Conservation (phyloP, 2,888 invertebrate species). For the Odontocerum albicorne region DNA sequence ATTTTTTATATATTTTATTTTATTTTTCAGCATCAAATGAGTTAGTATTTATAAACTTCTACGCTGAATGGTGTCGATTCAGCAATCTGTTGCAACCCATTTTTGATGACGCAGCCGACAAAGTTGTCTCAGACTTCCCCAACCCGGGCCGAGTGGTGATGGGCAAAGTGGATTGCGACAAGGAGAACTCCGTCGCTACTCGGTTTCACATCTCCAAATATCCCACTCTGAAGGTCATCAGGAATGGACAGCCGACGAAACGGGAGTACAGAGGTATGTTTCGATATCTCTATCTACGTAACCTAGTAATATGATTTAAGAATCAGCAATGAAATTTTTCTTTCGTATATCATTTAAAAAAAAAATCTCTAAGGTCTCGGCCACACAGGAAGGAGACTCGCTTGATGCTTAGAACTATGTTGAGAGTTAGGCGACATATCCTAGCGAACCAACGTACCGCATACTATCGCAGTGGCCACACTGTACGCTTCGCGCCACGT, state of each 20-base stretch:
- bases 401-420: too few relatives aligned
- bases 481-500: too few relatives aligned
- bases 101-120: conserved; percentile 93
- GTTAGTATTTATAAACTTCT: conserved; percentile 97
- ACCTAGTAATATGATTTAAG: too few relatives aligned
- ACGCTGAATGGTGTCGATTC: conserved; percentile 99
- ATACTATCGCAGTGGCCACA: too few relatives aligned
- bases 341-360: too few relatives aligned
- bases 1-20: too few relatives aligned
- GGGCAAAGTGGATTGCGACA: conserved; percentile 97
- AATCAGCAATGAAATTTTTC: too few relatives aligned
- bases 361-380: too few relatives aligned
- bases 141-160: conserved; percentile 84
- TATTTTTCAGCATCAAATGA: conserved; percentile 85
- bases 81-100: conserved; percentile 96
- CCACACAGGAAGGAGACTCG: too few relatives aligned
- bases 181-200: conserved; percentile 82
- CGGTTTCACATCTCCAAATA: conserved; percentile 97
- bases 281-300: too few relatives aligned
- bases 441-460: too few relatives aligned
- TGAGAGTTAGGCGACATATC: too few relatives aligned
- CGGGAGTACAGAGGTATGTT: conserved; percentile 82
- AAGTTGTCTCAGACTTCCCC: conserved; percentile 76
- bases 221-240: conserved; percentile 93
- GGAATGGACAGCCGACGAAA: conserved; percentile 88